Base-by-base conservation (phyloP, 1,140 invertebrate species). In the Zaprionus camerounensis region DNA sequence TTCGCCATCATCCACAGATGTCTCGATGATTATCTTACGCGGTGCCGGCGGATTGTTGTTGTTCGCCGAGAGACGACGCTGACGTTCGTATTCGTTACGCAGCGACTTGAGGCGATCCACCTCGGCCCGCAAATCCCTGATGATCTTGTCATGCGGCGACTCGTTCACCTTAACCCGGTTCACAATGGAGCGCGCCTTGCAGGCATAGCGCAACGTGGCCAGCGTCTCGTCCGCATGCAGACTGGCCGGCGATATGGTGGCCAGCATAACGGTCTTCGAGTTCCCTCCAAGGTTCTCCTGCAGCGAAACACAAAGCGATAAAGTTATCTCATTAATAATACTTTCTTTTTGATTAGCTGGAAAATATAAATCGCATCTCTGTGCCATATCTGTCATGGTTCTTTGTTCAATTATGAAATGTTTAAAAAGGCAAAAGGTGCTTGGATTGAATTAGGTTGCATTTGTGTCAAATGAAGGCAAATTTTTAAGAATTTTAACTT, bases 81-180 rank as follows among this genome's bases (percentile, higher is more conserved):
- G 94, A 51, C 91, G 93, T 86, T 94, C 94, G 73, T 94, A 95
- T 28, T 94, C 94, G 58, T 95, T 93, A 5, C 93, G 93, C 20
- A 95, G 81, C 15, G 94, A 94, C 61, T 94, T 94, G 3, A 97
- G 91, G 44, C 94, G 93, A 67, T 95, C 94, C 31, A 97, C 95
- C 94, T 97, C 97, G 9, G 99, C 96, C 6, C 96, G 93, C 17
- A 98, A 94, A 81, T 97, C 97, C 53, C 96, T 93, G 67, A 98
- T 97, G 31, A 97, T 94, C 93, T 96, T 97, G 34, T 97, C 96
- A 82, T 97, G 97, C 0, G 96, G 95, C 93, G 97, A 97, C 91
- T 98, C 98, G 93, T 99, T 99, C 71, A 98, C 97, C 41, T 97
- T 98, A 0, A 98, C 97, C 82, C 98, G 97, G 92, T 99, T 99